These are phyloP conservation scores for Drosophila picticornis DNA, from an alignment of 2,888 invertebrate species.

Conservation along the genomic window DNA sequence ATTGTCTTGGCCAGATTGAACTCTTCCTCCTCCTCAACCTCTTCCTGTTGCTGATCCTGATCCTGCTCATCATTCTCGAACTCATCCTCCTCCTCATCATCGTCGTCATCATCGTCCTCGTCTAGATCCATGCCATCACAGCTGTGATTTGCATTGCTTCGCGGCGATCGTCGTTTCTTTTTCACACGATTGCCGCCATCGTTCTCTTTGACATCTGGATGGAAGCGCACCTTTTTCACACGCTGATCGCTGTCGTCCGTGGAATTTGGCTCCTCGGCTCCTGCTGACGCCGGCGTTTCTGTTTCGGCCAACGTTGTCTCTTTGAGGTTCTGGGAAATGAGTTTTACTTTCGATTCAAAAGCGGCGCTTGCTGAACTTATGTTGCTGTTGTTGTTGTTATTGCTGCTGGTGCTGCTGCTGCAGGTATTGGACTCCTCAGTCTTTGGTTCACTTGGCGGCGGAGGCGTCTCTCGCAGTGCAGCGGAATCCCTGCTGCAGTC, in stretches of 20 bases:
- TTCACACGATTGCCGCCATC: constrained; percentile 77
- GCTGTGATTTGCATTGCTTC: constrained; percentile 24
- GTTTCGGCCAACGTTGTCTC: constrained; percentile 80
- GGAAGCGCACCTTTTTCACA: constrained; percentile 76
- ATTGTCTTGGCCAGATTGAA: constrained; percentile 76
- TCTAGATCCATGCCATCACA: constrained; percentile 71
- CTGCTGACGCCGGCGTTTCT: constrained; percentile 35
- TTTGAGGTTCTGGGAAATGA: constrained; percentile 82
- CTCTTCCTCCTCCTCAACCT: constrained; percentile 70
- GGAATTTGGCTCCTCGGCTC: constrained; percentile 34
- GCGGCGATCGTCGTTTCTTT: constrained; percentile 60
- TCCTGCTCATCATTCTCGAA: constrained; percentile 26
- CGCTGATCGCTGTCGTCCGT: constrained; percentile 64
- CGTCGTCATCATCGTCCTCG: constrained; percentile 42
- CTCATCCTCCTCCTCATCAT: constrained; percentile 13
- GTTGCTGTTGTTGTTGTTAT: constrained; percentile 15
- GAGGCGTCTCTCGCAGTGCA: constrained; percentile 42
- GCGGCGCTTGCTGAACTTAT: constrained; percentile 53
- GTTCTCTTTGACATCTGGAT: constrained; percentile 77
- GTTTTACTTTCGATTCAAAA: constrained; percentile 82
- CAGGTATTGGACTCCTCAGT: constrained; percentile 58
- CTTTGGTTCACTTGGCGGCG: constrained; percentile 58
- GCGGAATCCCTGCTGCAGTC: constrained; percentile 60
- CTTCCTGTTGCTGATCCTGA: constrained; percentile 46
- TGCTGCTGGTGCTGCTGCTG: constrained; percentile 33